Percentiles rank a stretch among this genome's conserved stretches.
Evolutionary conservation across 2,113 vertebrate genomes (phyloP).

Genomic region (Geococcyx californianus): DNA sequence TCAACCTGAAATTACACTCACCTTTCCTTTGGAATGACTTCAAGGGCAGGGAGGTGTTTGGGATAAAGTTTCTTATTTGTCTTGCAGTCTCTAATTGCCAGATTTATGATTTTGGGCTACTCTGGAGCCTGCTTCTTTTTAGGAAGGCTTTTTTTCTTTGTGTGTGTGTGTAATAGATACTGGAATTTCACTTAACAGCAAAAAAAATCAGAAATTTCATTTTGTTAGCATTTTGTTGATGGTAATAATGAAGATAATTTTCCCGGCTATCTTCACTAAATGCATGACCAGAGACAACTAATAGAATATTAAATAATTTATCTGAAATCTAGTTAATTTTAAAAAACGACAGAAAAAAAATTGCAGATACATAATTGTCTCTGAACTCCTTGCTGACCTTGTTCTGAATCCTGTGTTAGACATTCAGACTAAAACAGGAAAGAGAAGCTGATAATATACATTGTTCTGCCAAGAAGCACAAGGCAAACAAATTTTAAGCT

Average conservation of each 20-base stretch:
- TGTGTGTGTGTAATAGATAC: neutral
- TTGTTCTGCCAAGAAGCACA: neutral
- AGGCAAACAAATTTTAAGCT: neutral
- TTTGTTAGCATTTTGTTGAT: neutral
- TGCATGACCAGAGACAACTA: neutral
- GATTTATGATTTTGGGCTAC: neutral
- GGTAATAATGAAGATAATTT: neutral
- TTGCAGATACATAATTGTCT: neutral
- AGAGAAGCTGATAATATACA: neutral
- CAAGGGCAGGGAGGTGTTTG: neutral
- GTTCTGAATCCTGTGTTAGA: neutral
- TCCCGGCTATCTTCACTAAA: neutral
- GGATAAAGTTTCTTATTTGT: neutral
- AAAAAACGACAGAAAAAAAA: neutral
- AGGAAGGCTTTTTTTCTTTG: neutral
- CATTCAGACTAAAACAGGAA: neutral
- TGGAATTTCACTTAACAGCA: neutral
- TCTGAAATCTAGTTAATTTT: neutral
- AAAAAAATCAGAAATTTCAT: neutral
- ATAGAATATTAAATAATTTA: neutral
- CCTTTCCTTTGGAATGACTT: neutral
- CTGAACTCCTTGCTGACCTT: neutral
- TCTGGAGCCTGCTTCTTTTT: neutral
- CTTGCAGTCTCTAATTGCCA: neutral
- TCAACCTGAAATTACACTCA: neutral